Base-by-base conservation (phyloP, 2,888 invertebrate genomes). In the Spatulosminthurus flaviceps region DNA sequence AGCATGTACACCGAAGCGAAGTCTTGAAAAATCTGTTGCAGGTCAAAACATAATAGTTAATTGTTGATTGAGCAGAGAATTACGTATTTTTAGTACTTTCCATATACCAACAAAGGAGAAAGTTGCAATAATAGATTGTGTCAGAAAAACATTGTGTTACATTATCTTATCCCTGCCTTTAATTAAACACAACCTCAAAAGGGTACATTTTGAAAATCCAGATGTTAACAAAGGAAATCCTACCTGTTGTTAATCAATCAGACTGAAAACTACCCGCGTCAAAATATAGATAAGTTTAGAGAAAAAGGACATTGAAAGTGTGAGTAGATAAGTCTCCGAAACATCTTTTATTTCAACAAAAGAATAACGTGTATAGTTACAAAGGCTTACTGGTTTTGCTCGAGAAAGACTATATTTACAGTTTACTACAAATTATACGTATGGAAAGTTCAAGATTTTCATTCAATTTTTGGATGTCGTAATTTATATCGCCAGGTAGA, bases 381-480 rank as follows among this genome's bases (percentile, higher is more conserved):
- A 51, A 51, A n/a, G n/a, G 51, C 51, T 51, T 51, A 51, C 51
- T 51, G 51, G 51, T 51, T 51, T 51, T 51, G 51, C 51, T 51
- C 51, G 51, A 51, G 2, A 51, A 34, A 34, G 51, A 51, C 51
- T 51, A 51, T n/a, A n/a, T 51, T 34, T 34, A 34, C 51, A 2
- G 16, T 51, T 5, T 51, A 51, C 51, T 51, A 51, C n/a, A 51
- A n/a, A 19, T 51, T 51, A 51, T 51, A 51, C 51, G 16, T 51
- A n/a, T 51, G 51, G 51, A 34, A 34, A 34, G 34, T 34, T 4
- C 34, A 34, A 34, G 34, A 34, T 34, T 34, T 34, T 9, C 34
- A 34, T 34, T 34, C 4, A 34, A 34, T 34, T 34, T 34, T 34
- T 34, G 34, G 9, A 34, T 34, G 9, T 34, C 9, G 34, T n/a